Percentiles rank a stretch among this genome's conserved stretches.
These are phyloP conservation scores for Syritta pipiens DNA, from an alignment of 2,888 invertebrate species.

Conservation along the genomic window DNA sequence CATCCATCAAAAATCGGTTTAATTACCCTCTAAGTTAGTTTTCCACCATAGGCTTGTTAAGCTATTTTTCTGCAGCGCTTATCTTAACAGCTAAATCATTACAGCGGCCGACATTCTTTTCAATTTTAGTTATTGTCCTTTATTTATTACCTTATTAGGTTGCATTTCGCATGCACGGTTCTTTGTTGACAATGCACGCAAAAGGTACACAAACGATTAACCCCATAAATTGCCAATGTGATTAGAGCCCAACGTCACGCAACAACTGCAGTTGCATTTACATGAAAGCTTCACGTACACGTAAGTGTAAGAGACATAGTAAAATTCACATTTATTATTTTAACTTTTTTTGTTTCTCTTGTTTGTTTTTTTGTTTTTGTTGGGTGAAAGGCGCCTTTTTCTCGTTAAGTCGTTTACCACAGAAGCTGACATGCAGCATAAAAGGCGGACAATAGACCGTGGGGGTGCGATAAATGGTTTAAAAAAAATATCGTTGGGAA, in stretches of 20 bases:
- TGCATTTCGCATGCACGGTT: constrained; percentile 42
- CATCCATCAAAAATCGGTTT: constrained; percentile 3
- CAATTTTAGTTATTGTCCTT: constrained; percentile 40
- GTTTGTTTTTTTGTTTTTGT: too few relatives aligned
- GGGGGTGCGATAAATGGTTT: too few relatives aligned
- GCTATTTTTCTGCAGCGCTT: constrained; percentile 10
- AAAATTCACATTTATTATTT: constrained; percentile 27
- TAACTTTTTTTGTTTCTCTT: not conserved
- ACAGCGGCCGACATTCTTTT: constrained; percentile 21
- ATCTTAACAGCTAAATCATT: constrained; percentile 19
- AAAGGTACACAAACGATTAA: constrained; percentile 57
- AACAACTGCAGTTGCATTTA: constrained; percentile 41
- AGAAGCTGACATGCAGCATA: too few relatives aligned
- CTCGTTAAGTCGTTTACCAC: constrained; percentile 2
- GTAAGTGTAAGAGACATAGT: constrained; percentile 17
- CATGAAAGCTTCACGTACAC: constrained; percentile 1
- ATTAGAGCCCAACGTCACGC: constrained; percentile 58
- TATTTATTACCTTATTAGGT: constrained; percentile 55
- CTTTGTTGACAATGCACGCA: constrained; percentile 60
- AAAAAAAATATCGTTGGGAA: too few relatives aligned
- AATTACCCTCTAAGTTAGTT: constrained; percentile 12
- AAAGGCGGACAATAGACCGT: too few relatives aligned
- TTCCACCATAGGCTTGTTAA: constrained; percentile 38
- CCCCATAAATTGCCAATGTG: constrained; percentile 60
- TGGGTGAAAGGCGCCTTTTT: too few relatives aligned